Percentiles rank a stretch among this genome's conserved stretches.
Evolutionary conservation across 2,113 vertebrate species (phyloP).

Genomic region (Synodontis membranacea): DNA sequence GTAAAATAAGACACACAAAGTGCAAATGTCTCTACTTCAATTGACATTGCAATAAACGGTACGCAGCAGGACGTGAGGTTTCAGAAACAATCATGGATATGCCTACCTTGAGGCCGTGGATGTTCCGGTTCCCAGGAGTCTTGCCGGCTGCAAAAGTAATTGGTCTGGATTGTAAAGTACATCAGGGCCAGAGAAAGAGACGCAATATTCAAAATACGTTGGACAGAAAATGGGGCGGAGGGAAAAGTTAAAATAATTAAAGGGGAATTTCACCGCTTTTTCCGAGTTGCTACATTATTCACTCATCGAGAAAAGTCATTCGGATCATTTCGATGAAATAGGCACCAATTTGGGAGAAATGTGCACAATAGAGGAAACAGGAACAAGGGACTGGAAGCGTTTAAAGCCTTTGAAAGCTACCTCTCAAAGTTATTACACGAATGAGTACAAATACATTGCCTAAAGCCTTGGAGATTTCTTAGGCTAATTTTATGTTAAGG

Average conservation of each 20-base stretch:
- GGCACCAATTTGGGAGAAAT: neutral
- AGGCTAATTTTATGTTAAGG: slow-evolving; percentile 27
- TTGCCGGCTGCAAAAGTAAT: slow-evolving; percentile 99
- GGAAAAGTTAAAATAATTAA: slow-evolving; percentile 80
- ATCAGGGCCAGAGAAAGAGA: slow-evolving; percentile 98
- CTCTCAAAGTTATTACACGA: slow-evolving; percentile 21
- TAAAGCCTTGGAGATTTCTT: slow-evolving; percentile 19
- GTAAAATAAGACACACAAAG: slow-evolving; percentile 41
- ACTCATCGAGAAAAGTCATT: neutral
- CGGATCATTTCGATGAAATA: neutral
- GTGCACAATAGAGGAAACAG: neutral
- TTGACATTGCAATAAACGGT: slow-evolving; percentile 99
- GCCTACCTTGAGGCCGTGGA: slow-evolving; percentile 99
- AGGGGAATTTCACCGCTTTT: slow-evolving; percentile 3
- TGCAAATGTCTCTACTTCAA: slow-evolving; percentile 80
- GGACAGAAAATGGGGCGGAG: slow-evolving; percentile 87
- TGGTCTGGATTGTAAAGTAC: slow-evolving; percentile 96
- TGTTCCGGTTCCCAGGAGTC: slow-evolving; percentile 99
- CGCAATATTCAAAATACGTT: slow-evolving; percentile 76
- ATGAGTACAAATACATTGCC: slow-evolving; percentile 22
- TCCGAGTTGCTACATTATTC: neutral
- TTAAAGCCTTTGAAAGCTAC: neutral
- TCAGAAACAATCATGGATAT: slow-evolving; percentile 99
- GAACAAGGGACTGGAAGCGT: slow-evolving; percentile 5
- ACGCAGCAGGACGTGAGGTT: slow-evolving; percentile 94